Evolutionary conservation across 2,797 vertebrate genomes (phyloP), one percentile per base, ranked within the genome.

Genomic region (Phoebastria nigripes): DNA sequence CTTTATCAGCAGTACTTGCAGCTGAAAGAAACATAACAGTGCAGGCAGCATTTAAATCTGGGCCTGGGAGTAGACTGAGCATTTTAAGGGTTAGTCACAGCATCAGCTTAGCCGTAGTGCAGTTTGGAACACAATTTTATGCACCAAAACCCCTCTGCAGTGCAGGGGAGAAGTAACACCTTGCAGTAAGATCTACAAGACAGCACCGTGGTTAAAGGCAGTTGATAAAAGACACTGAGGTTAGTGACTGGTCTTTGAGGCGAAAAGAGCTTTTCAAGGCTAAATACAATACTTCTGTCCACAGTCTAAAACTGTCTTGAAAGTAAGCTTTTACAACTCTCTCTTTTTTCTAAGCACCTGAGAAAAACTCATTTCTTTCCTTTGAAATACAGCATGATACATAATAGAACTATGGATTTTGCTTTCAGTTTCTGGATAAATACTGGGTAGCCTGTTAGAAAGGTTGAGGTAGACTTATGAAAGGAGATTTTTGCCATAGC

Each of bases 181-280:
- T 77, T 67, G 49, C 47, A 61, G 47, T 56, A 88, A 67, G 26
- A 33, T 42, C 61, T 74, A 59, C n/a, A 74, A 49, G 69, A 46
- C 56, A 83, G 35, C 13, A 71, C 5, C 0, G 0, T 2, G 5
- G 41, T 31, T 51, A 78, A 37, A 71, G 20, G 14, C 13, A 65
- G 13, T 37, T 54, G 37, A 54, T 74, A 91, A 56, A 82, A 86
- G 44, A 47, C 37, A n/a, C 13, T 31, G 49, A 72, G 35, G 20
- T 74, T 12, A 49, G 33, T 49, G 42, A 49, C n/a, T 49, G 52
- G 4, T 52, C 24, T 85, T 77, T 83, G 72, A 74, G 39, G n/a
- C 2, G 3, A 77, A 80, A 82, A 82, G 52, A 82, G 16, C 31
- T 77, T 88, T 80, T 56, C 63, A 71, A 71, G 41, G 15, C 33